Base-by-base conservation (phyloP, 2,888 invertebrate species). In the Pilophorus perplexus region DNA sequence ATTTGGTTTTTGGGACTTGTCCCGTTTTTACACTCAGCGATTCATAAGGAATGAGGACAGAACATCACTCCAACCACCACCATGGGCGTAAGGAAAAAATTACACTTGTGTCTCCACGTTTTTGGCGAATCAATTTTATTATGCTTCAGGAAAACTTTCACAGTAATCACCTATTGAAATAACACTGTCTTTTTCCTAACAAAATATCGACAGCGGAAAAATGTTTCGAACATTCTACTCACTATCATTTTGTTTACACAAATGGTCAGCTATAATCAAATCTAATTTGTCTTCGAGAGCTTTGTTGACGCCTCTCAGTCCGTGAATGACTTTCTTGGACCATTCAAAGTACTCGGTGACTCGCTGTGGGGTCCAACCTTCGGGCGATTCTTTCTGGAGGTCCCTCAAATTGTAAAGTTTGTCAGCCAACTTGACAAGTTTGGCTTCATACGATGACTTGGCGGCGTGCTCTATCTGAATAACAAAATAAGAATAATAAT, bases 351-450 rank as follows among this genome's bases (percentile, higher is more conserved):
- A 90, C 69, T 80, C 75, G 10, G 78, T 73, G 0, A 85, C 82
- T 40, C 87, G 73, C 66, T 80, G 78, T 60, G 79, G 75, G 1
- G 81, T 78, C 89, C 89, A 89, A 12, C 83, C 85, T 14, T 74
- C 70, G 1, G 84, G 83, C 1, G 77, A 78, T 1, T 77, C 77
- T 18, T 79, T 76, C 25, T 83, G 79, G 46, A 90, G 75, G 77
- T 91, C 90, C 52, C 89, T 77, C 12, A 92, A 78, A 77, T 92
- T 91, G 75, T 91, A 87, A 69, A 91, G 79, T 75, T 91, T 91
- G 77, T 92, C 91, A 0, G 90, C 90, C 71, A 92, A 77, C 75
- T 86, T 88, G 0, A 92, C 86, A 22, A 90, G 77, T 74, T 89
- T 90, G 0, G 90, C 90, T 74, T 83, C 79, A 10, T 74, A 71